These are phyloP conservation scores for Drosophila pruinosa DNA, from an alignment of 1,140 invertebrate species.

Conservation along the genomic window DNA sequence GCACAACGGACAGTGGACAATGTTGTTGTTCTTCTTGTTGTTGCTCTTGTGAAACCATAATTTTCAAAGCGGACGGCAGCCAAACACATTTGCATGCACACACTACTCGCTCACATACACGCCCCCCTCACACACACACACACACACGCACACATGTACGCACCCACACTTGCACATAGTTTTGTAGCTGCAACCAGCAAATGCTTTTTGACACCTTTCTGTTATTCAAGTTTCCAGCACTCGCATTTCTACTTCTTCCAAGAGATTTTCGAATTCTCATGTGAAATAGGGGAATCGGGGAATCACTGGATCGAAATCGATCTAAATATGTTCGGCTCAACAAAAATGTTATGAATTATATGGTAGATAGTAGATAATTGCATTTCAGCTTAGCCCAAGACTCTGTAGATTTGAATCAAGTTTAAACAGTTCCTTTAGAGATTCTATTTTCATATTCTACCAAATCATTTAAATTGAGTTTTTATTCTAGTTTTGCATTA, in stretches of 20 bases:
- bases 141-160: neutral
- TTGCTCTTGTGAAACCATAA: conserved; percentile 67
- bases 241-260: neutral
- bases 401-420: too few species aligned
- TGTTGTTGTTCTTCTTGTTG: conserved; percentile 12
- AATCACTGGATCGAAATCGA: neutral
- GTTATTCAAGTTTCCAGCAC: neutral
- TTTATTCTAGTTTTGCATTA: too few species aligned
- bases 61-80: conserved; percentile 47
- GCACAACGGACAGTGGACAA: neutral
- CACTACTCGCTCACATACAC: neutral
- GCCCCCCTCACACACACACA: neutral
- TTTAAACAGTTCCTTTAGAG: too few species aligned
- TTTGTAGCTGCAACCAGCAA: conserved; percentile 3
- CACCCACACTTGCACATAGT: neutral
- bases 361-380: too few species aligned
- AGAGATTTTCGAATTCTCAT: neutral
- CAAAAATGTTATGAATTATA: too few species aligned
- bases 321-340: neutral
- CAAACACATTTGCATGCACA: neutral
- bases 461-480: too few species aligned
- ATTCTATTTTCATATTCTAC: too few species aligned
- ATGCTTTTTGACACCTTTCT: conserved; percentile 29
- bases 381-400: too few species aligned
- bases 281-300: neutral